A percentile compares a stretch with the other conserved stretches of the same genome.
Evolutionary conservation across 2,113 vertebrate species (phyloP).

Genomic region (Jacana jacana): DNA sequence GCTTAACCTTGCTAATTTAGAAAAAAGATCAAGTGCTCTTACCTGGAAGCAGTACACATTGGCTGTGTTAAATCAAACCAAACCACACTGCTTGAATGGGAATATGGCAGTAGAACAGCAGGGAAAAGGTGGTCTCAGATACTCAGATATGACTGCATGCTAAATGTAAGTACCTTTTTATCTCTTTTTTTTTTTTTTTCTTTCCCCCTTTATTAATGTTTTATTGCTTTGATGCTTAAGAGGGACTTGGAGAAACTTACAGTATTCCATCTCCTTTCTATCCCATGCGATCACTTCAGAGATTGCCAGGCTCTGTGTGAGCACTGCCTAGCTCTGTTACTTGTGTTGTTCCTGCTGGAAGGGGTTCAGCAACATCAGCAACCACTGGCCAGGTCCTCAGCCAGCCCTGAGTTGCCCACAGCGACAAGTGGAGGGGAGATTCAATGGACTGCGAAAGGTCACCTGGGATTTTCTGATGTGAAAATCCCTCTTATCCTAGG

Average conservation of each 20-base stretch:
- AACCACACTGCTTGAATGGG: not conserved
- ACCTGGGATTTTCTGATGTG: not conserved
- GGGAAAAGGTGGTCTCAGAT: not conserved
- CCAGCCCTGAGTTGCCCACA: not conserved
- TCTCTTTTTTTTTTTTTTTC: not conserved
- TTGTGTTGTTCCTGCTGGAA: not conserved
- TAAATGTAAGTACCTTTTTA: not conserved
- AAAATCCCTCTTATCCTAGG: not conserved
- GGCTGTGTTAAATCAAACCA: not conserved
- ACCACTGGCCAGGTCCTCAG: rapidly evolving
- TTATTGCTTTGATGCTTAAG: not conserved
- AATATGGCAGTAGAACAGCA: not conserved
- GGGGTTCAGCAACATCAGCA: not conserved
- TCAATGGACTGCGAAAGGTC: not conserved
- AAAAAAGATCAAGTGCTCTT: not conserved
- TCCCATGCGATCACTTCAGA: not conserved
- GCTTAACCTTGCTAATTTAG: not conserved
- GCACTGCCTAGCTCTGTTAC: not conserved
- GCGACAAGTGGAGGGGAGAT: not conserved
- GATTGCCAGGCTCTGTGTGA: not conserved
- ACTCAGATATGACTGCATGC: not conserved
- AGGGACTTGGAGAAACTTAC: not conserved
- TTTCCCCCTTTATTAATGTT: rapidly evolving
- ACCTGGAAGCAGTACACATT: not conserved
- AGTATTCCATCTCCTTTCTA: not conserved